Conservation (phyloP, 2,797 vertebrate genomes). For the Podarcis lilfordi region DNA sequence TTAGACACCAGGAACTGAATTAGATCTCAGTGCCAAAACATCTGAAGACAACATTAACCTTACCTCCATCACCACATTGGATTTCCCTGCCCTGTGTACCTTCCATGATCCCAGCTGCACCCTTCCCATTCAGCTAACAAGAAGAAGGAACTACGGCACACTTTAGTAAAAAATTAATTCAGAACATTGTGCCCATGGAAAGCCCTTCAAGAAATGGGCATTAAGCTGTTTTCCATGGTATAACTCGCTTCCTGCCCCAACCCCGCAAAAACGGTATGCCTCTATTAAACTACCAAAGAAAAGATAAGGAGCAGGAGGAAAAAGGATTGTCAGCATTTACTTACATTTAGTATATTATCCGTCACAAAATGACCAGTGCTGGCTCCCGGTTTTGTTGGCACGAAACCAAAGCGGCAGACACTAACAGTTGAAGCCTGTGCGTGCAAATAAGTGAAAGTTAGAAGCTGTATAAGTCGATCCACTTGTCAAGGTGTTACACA, state of each 20-base stretch:
- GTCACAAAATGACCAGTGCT: neutral
- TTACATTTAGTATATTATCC: conserved; percentile 27
- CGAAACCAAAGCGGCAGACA: neutral
- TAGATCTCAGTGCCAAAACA: too few species aligned
- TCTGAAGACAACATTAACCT: neutral
- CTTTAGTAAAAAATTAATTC: neutral
- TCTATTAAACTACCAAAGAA: neutral
- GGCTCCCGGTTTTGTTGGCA: neutral
- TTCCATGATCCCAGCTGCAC: neutral
- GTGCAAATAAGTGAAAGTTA: neutral
- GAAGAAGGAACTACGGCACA: neutral
- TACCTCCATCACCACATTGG: neutral
- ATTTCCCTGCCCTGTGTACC: neutral
- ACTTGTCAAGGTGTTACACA: neutral
- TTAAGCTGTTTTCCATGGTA: neutral
- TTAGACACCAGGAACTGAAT: neutral
- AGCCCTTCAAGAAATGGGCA: neutral
- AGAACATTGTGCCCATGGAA: neutral
- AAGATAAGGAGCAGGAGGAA: neutral
- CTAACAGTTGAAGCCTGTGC: neutral
- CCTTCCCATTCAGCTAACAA: neutral
- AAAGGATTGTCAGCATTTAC: conserved; percentile 21
- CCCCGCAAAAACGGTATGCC: neutral
- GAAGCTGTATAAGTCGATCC: neutral
- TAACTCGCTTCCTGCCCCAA: neutral